Evolutionary conservation across 2,797 vertebrate genomes (phyloP).

Genomic region (Galaxias olidus): DNA sequence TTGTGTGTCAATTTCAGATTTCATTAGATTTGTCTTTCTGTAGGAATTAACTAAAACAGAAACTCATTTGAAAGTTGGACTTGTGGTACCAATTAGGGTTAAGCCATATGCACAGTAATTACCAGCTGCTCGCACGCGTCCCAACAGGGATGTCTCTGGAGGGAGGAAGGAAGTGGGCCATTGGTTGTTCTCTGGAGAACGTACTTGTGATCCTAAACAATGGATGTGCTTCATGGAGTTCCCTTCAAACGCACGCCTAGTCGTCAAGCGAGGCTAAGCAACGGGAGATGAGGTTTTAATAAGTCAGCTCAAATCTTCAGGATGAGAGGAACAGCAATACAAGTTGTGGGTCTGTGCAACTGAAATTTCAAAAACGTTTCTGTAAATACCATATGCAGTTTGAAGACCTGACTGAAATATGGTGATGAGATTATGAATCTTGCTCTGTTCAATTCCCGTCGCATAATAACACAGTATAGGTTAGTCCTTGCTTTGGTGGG

Average conservation of each 20-base stretch:
- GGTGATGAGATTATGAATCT: too few species aligned
- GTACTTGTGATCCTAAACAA: slow-evolving; percentile 43
- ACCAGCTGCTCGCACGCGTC: slow-evolving; percentile 53
- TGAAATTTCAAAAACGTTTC: too few species aligned
- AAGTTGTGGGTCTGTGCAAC: not conserved
- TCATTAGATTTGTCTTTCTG: slow-evolving; percentile 31
- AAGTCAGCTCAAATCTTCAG: slow-evolving; percentile 29
- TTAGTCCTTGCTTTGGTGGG: too few species aligned
- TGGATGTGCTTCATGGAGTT: slow-evolving; percentile 27
- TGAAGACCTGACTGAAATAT: too few species aligned
- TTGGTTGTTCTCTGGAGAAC: slow-evolving; percentile 43
- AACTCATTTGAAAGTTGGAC: slow-evolving; percentile 49
- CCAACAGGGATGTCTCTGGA: slow-evolving; percentile 38
- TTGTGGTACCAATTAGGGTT: slow-evolving; percentile 48
- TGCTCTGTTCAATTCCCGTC: too few species aligned
- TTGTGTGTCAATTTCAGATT: slow-evolving; percentile 13
- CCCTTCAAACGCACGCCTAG: slow-evolving; percentile 30
- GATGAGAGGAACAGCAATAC: slow-evolving; percentile 10
- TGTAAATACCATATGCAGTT: too few species aligned
- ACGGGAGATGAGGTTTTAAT: slow-evolving; percentile 39
- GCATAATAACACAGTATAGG: too few species aligned
- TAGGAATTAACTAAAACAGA: slow-evolving; percentile 42
- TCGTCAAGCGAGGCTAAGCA: slow-evolving; percentile 34
- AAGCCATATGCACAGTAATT: slow-evolving; percentile 55
- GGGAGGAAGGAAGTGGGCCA: slow-evolving; percentile 42